A percentile compares a stretch with the other conserved stretches of the same genome.
Evolutionary conservation across 2,113 vertebrate species (phyloP).

Genomic region (Chaetorhynchus papuensis): DNA sequence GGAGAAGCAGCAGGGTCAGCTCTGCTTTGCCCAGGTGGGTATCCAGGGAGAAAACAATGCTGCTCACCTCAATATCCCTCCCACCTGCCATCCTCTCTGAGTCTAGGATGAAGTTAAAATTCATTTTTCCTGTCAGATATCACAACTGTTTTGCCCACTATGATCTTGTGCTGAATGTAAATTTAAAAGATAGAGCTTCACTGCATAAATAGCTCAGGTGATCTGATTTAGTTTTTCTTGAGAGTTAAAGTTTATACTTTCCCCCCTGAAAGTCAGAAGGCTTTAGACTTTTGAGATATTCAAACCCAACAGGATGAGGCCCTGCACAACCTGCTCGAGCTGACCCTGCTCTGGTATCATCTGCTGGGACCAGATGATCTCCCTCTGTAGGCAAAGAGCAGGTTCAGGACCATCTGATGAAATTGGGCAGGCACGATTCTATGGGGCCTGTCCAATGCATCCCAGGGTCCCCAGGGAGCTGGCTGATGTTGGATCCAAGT

Average conservation of each 20-base stretch:
- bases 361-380: background rate
- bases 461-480: background rate
- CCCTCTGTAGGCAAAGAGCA: background rate
- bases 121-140: background rate
- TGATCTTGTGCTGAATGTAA: background rate
- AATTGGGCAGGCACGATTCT: background rate
- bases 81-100: background rate
- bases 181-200: background rate
- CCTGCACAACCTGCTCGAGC: background rate
- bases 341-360: background rate
- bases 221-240: background rate
- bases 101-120: background rate
- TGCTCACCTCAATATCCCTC: background rate
- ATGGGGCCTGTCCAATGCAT: too few relatives aligned
- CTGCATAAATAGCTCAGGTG: background rate
- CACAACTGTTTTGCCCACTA: background rate
- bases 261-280: background rate
- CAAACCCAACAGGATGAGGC: background rate
- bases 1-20: background rate
- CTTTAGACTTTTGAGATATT: background rate
- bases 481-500: background rate
- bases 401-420: background rate
- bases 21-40: background rate
- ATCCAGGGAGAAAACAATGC: background rate
- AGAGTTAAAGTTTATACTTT: background rate